A percentile compares a stretch with the other conserved stretches of the same genome.
These are phyloP conservation scores for Drosophila neoperkinsi DNA, from an alignment of 2,888 invertebrate species.

Conservation along the genomic window DNA sequence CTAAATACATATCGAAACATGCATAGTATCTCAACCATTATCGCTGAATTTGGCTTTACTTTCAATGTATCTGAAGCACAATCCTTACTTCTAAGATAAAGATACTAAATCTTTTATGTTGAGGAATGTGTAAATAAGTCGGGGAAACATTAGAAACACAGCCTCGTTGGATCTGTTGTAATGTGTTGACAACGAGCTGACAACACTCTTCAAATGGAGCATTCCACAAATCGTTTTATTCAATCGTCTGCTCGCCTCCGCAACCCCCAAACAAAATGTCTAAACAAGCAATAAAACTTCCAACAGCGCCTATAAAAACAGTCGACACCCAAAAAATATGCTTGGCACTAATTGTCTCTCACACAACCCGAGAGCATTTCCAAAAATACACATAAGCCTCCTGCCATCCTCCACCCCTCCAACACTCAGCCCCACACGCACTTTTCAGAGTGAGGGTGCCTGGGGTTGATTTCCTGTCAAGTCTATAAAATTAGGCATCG, in stretches of 20 bases:
- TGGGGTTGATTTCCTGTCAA: conserved; percentile 32
- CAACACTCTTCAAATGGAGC: conserved; percentile 47
- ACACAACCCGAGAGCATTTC: conserved; percentile 40
- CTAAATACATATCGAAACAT: neutral
- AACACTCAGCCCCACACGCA: neutral
- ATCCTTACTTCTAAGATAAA: neutral
- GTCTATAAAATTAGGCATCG: conserved; percentile 47
- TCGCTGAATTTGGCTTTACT: neutral
- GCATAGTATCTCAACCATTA: neutral
- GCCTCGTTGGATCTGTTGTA: neutral
- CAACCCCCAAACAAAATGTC: conserved; percentile 3
- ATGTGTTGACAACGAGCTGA: conserved; percentile 57
- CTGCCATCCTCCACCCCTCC: neutral
- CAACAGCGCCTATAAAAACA: conserved; percentile 60
- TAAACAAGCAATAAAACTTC: conserved; percentile 71
- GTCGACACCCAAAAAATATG: conserved; percentile 56
- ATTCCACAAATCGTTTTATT: conserved; percentile 40
- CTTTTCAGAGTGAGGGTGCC: conserved; percentile 3
- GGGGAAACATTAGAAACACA: conserved; percentile 4
- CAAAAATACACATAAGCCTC: conserved; percentile 8
- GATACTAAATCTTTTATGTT: neutral
- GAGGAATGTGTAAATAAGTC: conserved; percentile 10
- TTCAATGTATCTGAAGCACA: neutral
- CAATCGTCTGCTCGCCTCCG: conserved; percentile 9
- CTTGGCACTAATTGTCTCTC: conserved; percentile 69